Evolutionary conservation across 23 tunicate species (phyloP).

Genomic region (Halocynthia roretzi): DNA sequence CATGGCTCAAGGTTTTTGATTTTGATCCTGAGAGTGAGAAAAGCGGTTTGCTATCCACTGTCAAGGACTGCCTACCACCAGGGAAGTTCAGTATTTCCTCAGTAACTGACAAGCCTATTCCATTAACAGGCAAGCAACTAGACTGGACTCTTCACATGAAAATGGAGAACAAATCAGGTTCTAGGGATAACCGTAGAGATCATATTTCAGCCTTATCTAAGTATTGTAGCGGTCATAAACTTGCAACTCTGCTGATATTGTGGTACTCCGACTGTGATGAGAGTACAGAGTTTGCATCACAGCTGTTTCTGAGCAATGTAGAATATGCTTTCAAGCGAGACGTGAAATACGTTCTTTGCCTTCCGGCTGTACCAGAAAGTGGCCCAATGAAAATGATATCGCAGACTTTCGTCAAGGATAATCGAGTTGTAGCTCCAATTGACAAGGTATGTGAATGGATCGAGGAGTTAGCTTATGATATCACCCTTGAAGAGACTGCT

Average conservation of each 20-base stretch:
- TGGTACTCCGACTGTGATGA: conserved; percentile 17
- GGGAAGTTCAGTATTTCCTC: background rate
- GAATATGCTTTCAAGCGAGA: background rate
- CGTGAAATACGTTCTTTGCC: conserved; percentile 9
- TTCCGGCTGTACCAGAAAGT: conserved; percentile 4
- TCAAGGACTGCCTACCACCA: background rate
- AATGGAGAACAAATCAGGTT: background rate
- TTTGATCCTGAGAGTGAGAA: conserved; percentile 34
- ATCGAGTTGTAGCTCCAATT: conserved; percentile 5
- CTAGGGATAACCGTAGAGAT: background rate
- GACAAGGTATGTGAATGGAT: conserved; percentile 20
- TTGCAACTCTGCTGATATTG: conserved; percentile 16
- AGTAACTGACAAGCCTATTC: background rate
- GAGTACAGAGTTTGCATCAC: background rate
- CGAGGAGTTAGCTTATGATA: background rate
- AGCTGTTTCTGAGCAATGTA: background rate
- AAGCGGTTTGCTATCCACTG: conserved; percentile 8
- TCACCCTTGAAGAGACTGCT: conserved; percentile 1
- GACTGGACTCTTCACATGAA: conserved; percentile 9
- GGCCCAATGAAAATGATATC: background rate
- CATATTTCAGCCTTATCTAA: conserved; percentile 18
- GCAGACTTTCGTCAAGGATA: background rate
- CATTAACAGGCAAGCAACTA: background rate
- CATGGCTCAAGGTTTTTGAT: conserved; percentile 65
- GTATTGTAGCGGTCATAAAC: conserved; percentile 13